Evolutionary conservation across 2,888 invertebrate species (phyloP), one percentile per base, ranked within the genome.

Genomic region (Galeopsomyia nigrocyanea): DNA sequence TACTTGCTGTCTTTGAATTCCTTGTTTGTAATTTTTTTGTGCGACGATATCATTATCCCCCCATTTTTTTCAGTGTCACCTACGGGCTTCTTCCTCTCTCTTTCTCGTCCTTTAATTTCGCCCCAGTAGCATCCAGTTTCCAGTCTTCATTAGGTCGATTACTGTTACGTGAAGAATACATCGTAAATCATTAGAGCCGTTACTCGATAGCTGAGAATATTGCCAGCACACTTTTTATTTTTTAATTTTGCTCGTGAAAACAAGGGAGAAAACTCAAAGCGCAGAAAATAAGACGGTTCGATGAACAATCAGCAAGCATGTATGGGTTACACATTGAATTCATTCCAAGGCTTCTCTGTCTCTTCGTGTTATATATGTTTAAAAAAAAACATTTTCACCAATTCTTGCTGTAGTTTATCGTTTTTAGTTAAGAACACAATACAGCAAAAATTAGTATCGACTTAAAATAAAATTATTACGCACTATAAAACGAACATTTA

Each of bases 111-210:
- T 9, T 39, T 13, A 13, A 13, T 39, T 47, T 53, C 14, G 51
- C 47, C 49, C 26, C 56, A 50, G 56, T 55, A 13, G 51, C 63
- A 56, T 57, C 64, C 65, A 60, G 53, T 60, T 71, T 63, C 72
- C 69, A 75, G 68, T 72, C 68, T 70, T 67, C 72, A 17, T 26
- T 53, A 71, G 61, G 71, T 75, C 72, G 68, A 63, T 78, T 79
- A 78, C 78, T 78, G 77, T 61, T 77, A 10, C 75, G 67, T 22
- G 53, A 26, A 51, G 74, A 76, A 79, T 73, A 79, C 26, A 68
- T 58, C 68, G 73, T 68, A 68, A 26, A 51, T 71, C 76, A 77
- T 77, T 78, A 72, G 26, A 26, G 53, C 58, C 58, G 69, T 39
- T 58, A 72, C 62, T 67, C 55, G 62, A 67, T 62, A 68, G 50